Evolutionary conservation across 1,140 invertebrate species (phyloP).

Genomic region (Bacillus rossius): DNA sequence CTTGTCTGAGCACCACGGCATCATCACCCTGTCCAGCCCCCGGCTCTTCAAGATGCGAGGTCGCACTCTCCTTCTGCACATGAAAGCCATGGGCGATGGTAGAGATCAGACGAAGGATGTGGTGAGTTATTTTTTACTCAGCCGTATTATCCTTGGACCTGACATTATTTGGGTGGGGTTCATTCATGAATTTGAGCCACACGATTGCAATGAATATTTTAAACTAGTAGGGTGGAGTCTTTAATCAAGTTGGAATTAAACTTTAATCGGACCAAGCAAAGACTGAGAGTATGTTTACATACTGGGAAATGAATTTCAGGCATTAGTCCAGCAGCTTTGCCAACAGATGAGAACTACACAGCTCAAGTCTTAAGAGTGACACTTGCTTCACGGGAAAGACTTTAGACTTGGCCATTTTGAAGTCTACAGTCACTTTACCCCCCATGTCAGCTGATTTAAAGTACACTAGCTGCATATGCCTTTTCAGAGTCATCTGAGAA

Average conservation of each 20-base stretch:
- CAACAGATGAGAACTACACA: constrained; percentile 36
- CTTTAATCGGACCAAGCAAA: too few relatives aligned
- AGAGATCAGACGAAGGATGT: not conserved
- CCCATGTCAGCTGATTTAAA: constrained; percentile 2
- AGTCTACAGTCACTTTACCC: constrained; percentile 6
- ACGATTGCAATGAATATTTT: too few relatives aligned
- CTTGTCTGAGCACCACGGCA: constrained; percentile 74
- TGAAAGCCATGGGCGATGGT: constrained; percentile 59
- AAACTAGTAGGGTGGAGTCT: too few relatives aligned
- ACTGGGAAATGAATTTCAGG: too few relatives aligned
- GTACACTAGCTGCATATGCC: constrained; percentile 30
- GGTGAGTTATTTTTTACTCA: not conserved
- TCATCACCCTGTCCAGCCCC: constrained; percentile 79
- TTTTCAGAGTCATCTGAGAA: constrained; percentile 23
- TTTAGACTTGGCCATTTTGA: constrained; percentile 35
- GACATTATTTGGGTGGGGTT: too few relatives aligned
- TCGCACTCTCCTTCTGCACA: constrained; percentile 75
- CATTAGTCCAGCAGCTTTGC: constrained; percentile 20
- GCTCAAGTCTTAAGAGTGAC: constrained; percentile 40
- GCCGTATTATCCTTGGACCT: too few relatives aligned
- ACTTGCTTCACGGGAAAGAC: constrained; percentile 38
- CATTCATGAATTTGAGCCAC: too few relatives aligned
- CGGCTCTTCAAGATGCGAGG: constrained; percentile 72
- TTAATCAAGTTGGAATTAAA: too few relatives aligned
- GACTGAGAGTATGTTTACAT: too few relatives aligned